These are phyloP conservation scores for Dicentrarchus labrax DNA, from an alignment of 2,113 vertebrate species.

Conservation along the genomic window DNA sequence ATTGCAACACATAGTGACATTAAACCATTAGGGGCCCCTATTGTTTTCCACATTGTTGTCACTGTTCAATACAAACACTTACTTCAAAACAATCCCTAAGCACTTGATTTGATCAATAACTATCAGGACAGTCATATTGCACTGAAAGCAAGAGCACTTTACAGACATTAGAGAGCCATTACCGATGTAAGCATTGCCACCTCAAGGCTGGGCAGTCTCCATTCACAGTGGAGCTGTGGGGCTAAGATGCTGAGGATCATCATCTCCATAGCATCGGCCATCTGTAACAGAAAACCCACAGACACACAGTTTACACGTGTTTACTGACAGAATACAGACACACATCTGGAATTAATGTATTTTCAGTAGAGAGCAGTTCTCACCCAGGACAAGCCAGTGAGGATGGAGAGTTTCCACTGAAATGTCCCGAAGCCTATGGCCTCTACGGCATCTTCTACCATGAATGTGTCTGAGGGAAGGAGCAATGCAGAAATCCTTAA, in stretches of 20 bases:
- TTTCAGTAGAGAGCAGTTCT: conserved; percentile 63
- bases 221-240: conserved; percentile 98
- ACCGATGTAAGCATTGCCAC: conserved; percentile 99
- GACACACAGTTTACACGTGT: neutral
- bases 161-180: conserved; percentile 60
- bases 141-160: conserved; percentile 12
- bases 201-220: conserved; percentile 95
- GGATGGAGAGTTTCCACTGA: conserved; percentile 97
- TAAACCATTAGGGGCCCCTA: neutral
- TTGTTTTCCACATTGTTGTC: conserved; percentile 1
- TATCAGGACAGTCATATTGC: neutral
- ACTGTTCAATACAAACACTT: neutral
- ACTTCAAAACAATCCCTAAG: conserved; percentile 12
- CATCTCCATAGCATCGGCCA: conserved; percentile 99
- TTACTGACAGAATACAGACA: neutral
- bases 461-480: conserved; percentile 92
- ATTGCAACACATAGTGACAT: conserved; percentile 1
- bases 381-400: conserved; percentile 97
- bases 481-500: neutral
- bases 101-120: conserved; percentile 23
- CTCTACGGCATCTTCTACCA: conserved; percentile 99
- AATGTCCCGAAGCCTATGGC: conserved; percentile 98
- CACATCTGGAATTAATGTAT: neutral
- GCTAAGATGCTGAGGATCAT: conserved; percentile 99
- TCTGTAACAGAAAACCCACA: conserved; percentile 81